Evolutionary conservation across 2,113 vertebrate genomes (phyloP).

Genomic region (Takifugu flavidus): DNA sequence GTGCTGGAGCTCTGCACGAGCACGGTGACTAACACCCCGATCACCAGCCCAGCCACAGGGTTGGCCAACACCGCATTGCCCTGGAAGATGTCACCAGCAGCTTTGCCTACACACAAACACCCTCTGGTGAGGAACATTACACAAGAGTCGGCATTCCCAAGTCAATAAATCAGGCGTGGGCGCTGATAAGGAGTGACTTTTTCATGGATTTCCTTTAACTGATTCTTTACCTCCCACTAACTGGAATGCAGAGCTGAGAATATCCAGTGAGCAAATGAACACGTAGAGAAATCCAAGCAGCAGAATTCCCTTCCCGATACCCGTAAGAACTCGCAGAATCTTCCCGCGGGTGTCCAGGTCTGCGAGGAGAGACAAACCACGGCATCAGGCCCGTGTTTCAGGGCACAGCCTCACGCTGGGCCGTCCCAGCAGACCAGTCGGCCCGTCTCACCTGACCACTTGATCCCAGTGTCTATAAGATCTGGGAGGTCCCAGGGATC

Average conservation of each 20-base stretch:
- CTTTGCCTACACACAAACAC: constrained; percentile 79
- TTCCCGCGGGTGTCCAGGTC: constrained; percentile 85
- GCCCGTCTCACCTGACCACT: constrained; percentile 86
- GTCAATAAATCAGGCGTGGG: neutral
- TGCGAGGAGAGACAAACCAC: constrained; percentile 55
- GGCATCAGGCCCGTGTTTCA: constrained; percentile 18
- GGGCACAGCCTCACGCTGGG: no score
- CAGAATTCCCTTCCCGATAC: constrained; percentile 71
- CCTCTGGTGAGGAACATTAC: constrained; percentile 21
- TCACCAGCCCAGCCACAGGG: constrained; percentile 90
- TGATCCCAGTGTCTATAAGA: constrained; percentile 79
- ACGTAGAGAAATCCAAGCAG: constrained; percentile 89
- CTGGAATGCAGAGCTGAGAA: constrained; percentile 95
- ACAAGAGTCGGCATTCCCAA: constrained; percentile 1
- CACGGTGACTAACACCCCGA: constrained; percentile 93
- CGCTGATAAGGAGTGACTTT: neutral
- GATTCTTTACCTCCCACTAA: constrained; percentile 88
- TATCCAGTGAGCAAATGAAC: constrained; percentile 93
- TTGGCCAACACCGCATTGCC: constrained; percentile 88
- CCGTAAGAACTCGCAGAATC: constrained; percentile 75
- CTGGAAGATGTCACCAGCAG: constrained; percentile 92
- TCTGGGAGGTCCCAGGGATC: constrained; percentile 88
- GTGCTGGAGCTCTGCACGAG: constrained; percentile 97
- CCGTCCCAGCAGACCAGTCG: neutral
- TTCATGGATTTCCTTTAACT: neutral